Conservation (phyloP, 2,113 vertebrate genomes). For the Mungos mungo region DNA sequence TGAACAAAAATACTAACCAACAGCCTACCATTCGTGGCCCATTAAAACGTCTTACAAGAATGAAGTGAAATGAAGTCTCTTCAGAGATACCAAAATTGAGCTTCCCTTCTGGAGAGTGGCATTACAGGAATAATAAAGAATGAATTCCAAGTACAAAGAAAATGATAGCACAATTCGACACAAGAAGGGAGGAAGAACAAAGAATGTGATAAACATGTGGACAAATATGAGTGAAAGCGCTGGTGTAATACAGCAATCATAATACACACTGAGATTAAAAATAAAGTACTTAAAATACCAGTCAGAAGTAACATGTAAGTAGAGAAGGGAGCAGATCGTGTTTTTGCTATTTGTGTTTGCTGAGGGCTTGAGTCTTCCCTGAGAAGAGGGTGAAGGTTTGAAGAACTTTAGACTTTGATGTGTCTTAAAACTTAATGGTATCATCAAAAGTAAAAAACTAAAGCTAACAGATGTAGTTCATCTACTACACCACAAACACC, state of each 20-base stretch:
- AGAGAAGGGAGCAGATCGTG: background rate
- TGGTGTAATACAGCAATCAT: background rate
- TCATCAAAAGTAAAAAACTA: background rate
- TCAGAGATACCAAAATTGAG: background rate
- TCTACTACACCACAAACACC: background rate
- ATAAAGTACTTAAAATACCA: background rate
- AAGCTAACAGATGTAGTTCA: background rate
- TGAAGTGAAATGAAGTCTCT: background rate
- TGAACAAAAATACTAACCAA: background rate
- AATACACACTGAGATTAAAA: background rate
- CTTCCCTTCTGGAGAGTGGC: background rate
- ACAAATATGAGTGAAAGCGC: background rate
- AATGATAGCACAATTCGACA: background rate
- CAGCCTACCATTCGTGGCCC: background rate
- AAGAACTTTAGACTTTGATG: background rate
- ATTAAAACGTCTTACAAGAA: background rate
- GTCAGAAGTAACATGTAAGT: background rate
- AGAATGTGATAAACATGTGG: background rate
- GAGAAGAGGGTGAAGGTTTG: background rate
- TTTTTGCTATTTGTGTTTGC: background rate
- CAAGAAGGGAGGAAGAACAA: background rate
- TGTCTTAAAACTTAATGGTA: background rate
- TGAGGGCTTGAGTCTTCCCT: background rate
- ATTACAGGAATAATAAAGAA: background rate
- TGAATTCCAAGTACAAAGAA: background rate